phyloP scores from a whole-genome alignment of 2,888 invertebrate genomes.

The Orthosia gracilis region DNA sequence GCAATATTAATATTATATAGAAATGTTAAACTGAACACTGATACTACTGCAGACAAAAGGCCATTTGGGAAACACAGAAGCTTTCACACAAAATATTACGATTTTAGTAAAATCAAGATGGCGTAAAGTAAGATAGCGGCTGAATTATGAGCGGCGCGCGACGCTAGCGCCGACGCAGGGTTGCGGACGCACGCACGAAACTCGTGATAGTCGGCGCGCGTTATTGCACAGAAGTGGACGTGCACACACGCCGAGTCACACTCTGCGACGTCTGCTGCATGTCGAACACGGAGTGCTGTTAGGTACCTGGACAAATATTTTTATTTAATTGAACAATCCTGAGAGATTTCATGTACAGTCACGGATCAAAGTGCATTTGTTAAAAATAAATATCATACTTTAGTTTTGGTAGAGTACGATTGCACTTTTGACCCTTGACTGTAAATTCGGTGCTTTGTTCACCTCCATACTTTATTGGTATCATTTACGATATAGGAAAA shows the following conservation, averaged over 20 bases:
- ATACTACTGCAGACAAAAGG: slow-evolving; percentile 50
- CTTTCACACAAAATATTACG: slow-evolving; percentile 65
- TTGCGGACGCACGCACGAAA: slow-evolving; percentile 96
- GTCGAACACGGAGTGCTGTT: slow-evolving; percentile 94
- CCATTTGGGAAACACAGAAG: slow-evolving; percentile 49
- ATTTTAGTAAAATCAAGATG: slow-evolving; percentile 82
- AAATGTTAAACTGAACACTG: slow-evolving; percentile 33
- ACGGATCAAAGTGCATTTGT: no score
- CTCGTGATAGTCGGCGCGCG: slow-evolving; percentile 95
- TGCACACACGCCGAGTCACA: slow-evolving; percentile 95
- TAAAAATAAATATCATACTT: no score
- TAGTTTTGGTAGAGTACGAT: no score
- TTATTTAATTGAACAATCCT: no score
- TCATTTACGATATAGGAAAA: no score
- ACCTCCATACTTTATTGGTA: no score
- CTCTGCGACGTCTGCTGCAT: slow-evolving; percentile 87
- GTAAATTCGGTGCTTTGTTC: no score
- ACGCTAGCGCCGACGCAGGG: slow-evolving; percentile 94
- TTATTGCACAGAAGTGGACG: slow-evolving; percentile 97
- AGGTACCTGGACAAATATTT: slow-evolving; percentile 91
- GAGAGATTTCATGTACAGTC: no score
- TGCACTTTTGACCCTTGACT: no score
- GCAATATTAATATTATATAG: slow-evolving; percentile 8
- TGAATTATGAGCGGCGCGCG: slow-evolving; percentile 88
- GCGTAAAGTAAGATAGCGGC: slow-evolving; percentile 87